Conservation (phyloP, 2,888 invertebrate genomes). For the Brachyopa scutellaris region DNA sequence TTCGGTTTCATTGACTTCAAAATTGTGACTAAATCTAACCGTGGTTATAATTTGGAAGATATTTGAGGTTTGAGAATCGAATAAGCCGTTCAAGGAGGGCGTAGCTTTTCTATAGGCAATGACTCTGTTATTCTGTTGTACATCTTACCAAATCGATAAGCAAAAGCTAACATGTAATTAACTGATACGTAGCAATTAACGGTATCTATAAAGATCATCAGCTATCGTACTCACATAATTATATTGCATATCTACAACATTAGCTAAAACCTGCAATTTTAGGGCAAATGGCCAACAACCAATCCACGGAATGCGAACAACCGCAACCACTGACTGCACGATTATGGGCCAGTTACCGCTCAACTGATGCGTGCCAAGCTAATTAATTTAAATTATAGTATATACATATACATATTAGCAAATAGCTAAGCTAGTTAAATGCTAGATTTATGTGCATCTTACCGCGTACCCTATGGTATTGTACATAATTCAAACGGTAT, state of each 20-base stretch:
- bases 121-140: not conserved
- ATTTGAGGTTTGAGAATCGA: too few species aligned
- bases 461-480: conserved; percentile 37
- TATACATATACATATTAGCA: too few species aligned
- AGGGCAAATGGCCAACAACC: conserved; percentile 37
- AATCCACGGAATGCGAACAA: conserved; percentile 40
- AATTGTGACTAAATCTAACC: too few species aligned
- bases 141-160: not conserved
- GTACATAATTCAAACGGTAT: conserved; percentile 6
- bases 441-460: conserved; percentile 31
- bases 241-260: conserved; percentile 3
- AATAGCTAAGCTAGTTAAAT: conserved; percentile 52
- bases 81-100: too few species aligned
- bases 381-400: conserved; percentile 60
- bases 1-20: too few species aligned
- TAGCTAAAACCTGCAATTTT: conserved; percentile 14
- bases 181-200: not conserved
- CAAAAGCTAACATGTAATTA: not conserved
- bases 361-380: conserved; percentile 68
- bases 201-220: too few species aligned
- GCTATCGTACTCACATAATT: conserved; percentile 25
- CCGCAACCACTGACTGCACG: conserved; percentile 45
- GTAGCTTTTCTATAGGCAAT: too few species aligned
- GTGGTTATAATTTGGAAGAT: too few species aligned
- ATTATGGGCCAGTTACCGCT: conserved; percentile 60